Base-by-base conservation (phyloP, 2,888 invertebrate species). In the Harpalus rufipes region DNA sequence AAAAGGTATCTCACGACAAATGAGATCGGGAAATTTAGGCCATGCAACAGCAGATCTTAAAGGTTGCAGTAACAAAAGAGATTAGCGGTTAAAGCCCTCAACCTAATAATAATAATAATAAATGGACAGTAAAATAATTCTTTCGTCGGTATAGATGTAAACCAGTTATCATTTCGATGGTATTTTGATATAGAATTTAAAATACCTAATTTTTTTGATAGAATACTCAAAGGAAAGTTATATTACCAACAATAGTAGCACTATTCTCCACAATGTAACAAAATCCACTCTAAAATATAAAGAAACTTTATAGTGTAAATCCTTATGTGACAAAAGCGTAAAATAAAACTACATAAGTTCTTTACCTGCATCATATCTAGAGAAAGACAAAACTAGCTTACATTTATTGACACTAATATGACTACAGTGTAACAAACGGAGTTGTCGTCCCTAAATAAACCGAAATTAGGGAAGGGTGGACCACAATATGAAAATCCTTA, bases 401-500 rank as follows among this genome's bases (percentile, higher is more conserved):
- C 44, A 51, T 51, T 51, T 51, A 51, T 51, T 51, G 7, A 51
- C 10, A 51, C 12, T 5, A 51, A 51, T 51, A 51, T 51, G 44
- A 51, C 44, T 10, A 51, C 44, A 51, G 12, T 51, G 44, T 51
- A 51, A 12, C 44, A 51, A 51, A 8, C 44, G 0, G 44, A 12
- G 12, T 12, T 68, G 5, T 68, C 59, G 7, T 12, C 4, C 10
- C 21, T 63, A 63, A 51, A 51, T 4, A 51, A 12, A 16, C 39
- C n/a, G 39, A 68, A 14, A 32, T 68, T 39, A 68, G 32, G 8
- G 68, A 68, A 63, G 68, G 68, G 14, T 68, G 12, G 21, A 10
- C 68, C 39, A 68, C 12, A 39, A 32, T 39, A n/a, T 68, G 39
- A 68, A 68, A 68, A 39, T 25, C 68, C 39, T 68, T 14, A 41